Percentiles rank a stretch among this genome's conserved stretches.
phyloP scores from a whole-genome alignment of 2,888 invertebrate genomes.

The Dasypogon diadema region DNA sequence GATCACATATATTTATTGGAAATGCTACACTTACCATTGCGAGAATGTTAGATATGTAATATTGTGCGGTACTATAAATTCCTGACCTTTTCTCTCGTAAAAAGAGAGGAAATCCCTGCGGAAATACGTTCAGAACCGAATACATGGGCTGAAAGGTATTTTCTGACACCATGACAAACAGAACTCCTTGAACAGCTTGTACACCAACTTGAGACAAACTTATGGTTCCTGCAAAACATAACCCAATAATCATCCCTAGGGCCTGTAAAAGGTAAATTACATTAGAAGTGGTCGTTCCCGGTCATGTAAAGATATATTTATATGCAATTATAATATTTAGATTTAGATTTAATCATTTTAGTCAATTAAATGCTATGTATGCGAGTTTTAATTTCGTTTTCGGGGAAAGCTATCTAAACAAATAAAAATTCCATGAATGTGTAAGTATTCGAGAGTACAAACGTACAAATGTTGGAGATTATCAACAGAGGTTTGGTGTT shows the following conservation, averaged over 20 bases:
- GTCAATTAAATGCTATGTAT: no score
- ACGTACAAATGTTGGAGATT: no score
- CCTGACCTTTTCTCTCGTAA: constrained; percentile 85
- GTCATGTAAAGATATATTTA: no score
- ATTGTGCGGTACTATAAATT: constrained; percentile 82
- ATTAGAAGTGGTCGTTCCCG: no score
- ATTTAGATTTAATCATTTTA: no score
- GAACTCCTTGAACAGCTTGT: constrained; percentile 87
- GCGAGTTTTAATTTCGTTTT: no score
- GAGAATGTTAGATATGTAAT: constrained; percentile 83
- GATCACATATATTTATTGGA: neutral
- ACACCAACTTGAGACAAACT: constrained; percentile 83
- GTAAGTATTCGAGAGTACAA: no score
- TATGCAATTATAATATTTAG: no score
- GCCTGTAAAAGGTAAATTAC: constrained; percentile 69
- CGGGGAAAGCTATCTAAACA: no score
- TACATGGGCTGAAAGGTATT: constrained; percentile 94
- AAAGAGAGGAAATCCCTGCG: constrained; percentile 83
- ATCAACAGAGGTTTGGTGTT: no score
- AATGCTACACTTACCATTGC: constrained; percentile 77
- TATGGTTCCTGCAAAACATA: constrained; percentile 85
- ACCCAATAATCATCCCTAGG: constrained; percentile 82
- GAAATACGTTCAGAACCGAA: constrained; percentile 86
- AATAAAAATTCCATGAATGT: no score
- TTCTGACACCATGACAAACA: constrained; percentile 90